phyloP scores from a whole-genome alignment of 1,140 invertebrate species.

The Drosophila chauvacae region DNA sequence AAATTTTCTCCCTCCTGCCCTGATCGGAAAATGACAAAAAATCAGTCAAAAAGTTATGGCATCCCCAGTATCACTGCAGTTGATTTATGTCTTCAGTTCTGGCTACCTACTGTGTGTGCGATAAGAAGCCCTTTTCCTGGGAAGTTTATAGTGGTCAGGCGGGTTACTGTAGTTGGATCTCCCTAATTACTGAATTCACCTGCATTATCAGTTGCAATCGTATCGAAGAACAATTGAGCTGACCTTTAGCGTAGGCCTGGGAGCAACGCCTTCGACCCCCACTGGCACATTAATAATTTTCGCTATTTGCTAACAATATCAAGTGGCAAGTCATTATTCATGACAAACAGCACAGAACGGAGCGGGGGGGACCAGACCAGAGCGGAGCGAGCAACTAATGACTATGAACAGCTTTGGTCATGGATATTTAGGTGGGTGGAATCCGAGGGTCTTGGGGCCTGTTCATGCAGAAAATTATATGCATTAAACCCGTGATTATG shows the following conservation, averaged over 20 bases:
- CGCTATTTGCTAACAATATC: slow-evolving; percentile 78
- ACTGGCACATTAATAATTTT: slow-evolving; percentile 73
- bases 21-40: slow-evolving; percentile 23
- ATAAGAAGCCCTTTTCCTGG: slow-evolving; percentile 1
- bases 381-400: slow-evolving; percentile 61
- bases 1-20: slow-evolving; percentile 1
- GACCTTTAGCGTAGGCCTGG: slow-evolving; percentile 43
- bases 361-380: not conserved
- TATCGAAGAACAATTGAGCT: not conserved
- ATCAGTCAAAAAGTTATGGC: slow-evolving; percentile 27
- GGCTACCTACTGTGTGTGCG: not conserved
- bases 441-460: slow-evolving; percentile 40
- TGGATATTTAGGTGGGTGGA: slow-evolving; percentile 37
- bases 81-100: slow-evolving; percentile 25
- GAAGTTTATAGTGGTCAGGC: not conserved
- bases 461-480: slow-evolving; percentile 83
- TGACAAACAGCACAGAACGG: slow-evolving; percentile 42
- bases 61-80: slow-evolving; percentile 24
- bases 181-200: not conserved
- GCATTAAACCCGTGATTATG: slow-evolving; percentile 81
- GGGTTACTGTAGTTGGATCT: not conserved
- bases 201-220: not conserved
- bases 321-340: slow-evolving; percentile 80
- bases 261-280: slow-evolving; percentile 15
- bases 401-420: slow-evolving; percentile 68